Conservation (phyloP, 2,888 invertebrate genomes). For the Cantharis lateralis region DNA sequence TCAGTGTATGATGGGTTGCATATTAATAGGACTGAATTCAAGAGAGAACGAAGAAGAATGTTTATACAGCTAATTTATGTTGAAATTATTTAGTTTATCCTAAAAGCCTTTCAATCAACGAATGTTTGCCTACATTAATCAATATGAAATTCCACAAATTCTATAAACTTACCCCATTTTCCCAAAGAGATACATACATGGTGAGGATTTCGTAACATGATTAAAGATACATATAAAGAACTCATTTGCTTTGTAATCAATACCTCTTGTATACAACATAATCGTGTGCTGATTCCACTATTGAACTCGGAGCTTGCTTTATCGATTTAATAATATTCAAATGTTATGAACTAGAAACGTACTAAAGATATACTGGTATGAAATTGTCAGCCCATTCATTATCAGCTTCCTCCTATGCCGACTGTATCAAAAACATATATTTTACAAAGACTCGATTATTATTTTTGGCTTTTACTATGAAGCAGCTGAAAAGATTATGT, state of each 20-base stretch:
- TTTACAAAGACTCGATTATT: neutral
- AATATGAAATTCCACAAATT: neutral
- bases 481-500: too few relatives aligned
- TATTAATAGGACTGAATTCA: neutral
- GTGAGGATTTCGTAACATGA: neutral
- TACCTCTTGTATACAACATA: neutral
- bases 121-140: neutral
- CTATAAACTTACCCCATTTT: neutral
- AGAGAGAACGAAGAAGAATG: too few relatives aligned
- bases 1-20: neutral
- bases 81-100: neutral
- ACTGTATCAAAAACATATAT: neutral
- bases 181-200: neutral
- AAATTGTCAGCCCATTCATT: neutral
- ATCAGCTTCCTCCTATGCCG: neutral
- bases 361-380: neutral
- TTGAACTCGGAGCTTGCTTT: neutral
- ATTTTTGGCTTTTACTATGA: too few relatives aligned
- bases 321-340: neutral
- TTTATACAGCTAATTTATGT: neutral
- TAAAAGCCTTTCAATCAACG: neutral
- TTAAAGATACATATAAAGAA: neutral
- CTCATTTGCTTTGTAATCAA: neutral
- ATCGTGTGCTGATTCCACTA: neutral
- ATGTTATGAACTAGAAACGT: neutral